Evolutionary conservation across 2,888 invertebrate genomes (phyloP), one percentile per base, ranked within the genome.

Genomic region (Andrena marginata): DNA sequence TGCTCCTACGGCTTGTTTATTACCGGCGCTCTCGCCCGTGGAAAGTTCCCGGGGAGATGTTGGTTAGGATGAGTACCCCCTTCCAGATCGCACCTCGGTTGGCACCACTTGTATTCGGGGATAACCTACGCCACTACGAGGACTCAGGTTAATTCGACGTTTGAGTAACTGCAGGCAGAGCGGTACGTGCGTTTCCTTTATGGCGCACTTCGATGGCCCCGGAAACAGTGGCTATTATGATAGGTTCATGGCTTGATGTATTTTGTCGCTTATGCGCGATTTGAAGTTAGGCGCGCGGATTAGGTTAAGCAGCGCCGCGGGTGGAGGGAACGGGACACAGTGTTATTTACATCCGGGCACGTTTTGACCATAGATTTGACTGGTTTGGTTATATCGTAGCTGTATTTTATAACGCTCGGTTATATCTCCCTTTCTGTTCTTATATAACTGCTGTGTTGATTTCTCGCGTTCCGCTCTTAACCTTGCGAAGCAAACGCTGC

Each of bases 1-100:
- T 42, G 35, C 68, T 68, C 31, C 54, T 63, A 13, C 20, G 35
- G 13, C 6, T 60, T 42, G 42, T 65, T 56, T 49, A 31, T 59
- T 26, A 13, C 3, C 13, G 16, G 13, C 13, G 10, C 29, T 42
- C 13, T 59, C 20, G 35, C n/a, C n/a, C 13, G 2, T 3, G 51
- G 51, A 69, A 23, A 51, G 6, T 60, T 62, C 35, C 29, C 33
- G 48, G 2, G 23, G 6, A 60, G 35, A 20, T 13, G 59, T 49
- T 51, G 20, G 3, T n/a, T 10, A 23, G 23, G 23, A 56, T 10
- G 56, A 56, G 42, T 42, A 56, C 7, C 23, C 56, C 7, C 10
- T 26, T 56, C 23, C 56, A 23, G 56, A 26, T 23, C 16, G 42
- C 42, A 42, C 42, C 16, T 16, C 42, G 1, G 16, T 16, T 4